Evolutionary conservation across 2,797 vertebrate genomes (phyloP), one percentile per base, ranked within the genome.

Genomic region (Bradypodion ventrale): DNA sequence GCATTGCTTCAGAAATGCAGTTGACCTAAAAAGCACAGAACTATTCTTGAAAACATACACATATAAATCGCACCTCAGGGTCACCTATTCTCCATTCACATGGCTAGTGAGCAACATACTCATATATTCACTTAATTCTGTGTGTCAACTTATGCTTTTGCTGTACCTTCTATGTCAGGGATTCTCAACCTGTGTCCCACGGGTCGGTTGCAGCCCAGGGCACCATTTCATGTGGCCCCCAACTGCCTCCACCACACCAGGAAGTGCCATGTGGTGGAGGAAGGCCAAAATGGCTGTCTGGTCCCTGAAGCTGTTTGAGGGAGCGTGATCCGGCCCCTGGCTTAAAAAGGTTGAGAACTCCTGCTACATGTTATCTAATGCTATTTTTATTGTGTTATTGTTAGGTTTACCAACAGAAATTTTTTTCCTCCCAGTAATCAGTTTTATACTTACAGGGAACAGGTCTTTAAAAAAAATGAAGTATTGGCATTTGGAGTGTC

Each of bases 401-500:
- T 75, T 69, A 76, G 16, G 9, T 25, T 73, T 70, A 32, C 15
- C 1, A 46, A 16, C 23, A 49, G 68, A 19, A 49, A 12, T 25
- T 1, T 6, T 40, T 42, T 40, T 7, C 5, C 12, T 2, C 19
- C 0, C 0, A 74, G 73, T 75, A 60, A 8, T 2, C 42, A 80
- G 29, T 25, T 66, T 29, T 75, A 16, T 5, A 82, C 75, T 9
- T 23, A n/a, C 5, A 27, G 52, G 44, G 40, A 73, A 79, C 72
- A 81, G 49, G 23, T 83, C 62, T 25, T n/a, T n/a, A n/a, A n/a
- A n/a, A 56, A 85, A 81, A 87, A 23, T 9, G 52, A 82, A 2
- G 1, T 5, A 44, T 16, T 16, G 40, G 32, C 12, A 83, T 32
- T 56, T 76, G 5, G 13, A 12, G 3, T n/a, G 23, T 0, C 16